These are phyloP conservation scores for Lithobates sylvaticus DNA, from an alignment of 2,797 vertebrate genomes.

Conservation along the genomic window DNA sequence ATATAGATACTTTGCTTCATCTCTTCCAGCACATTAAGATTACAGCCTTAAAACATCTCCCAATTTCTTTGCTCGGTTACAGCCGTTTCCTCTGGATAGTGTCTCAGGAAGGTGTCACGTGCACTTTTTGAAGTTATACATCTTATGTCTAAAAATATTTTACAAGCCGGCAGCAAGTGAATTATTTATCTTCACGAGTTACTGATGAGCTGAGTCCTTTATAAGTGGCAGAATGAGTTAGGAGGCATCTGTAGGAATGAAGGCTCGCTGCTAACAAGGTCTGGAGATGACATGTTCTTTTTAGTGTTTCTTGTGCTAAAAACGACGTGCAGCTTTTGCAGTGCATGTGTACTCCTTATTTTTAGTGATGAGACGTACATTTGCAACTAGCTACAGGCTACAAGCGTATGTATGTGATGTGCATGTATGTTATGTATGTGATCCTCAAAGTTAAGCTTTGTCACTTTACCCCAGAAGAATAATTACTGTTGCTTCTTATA, in stretches of 20 bases:
- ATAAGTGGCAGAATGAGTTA: conserved; percentile 57
- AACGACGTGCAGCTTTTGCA: conserved; percentile 5
- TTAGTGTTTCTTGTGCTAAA: conserved; percentile 11
- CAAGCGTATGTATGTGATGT: not conserved
- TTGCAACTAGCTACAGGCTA: conserved; percentile 7
- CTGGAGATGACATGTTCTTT: conserved; percentile 45
- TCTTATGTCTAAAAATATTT: conserved; percentile 61
- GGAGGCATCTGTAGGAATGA: conserved; percentile 44
- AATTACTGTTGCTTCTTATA: not conserved
- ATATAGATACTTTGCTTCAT: conserved; percentile 25
- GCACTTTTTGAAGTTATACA: conserved; percentile 60
- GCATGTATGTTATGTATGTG: no score
- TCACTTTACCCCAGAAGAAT: not conserved
- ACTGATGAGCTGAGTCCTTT: conserved; percentile 54
- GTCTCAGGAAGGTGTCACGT: conserved; percentile 48
- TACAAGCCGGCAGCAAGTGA: conserved; percentile 58
- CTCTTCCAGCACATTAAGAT: conserved; percentile 7
- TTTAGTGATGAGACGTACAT: conserved; percentile 5
- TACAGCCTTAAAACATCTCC: conserved; percentile 10
- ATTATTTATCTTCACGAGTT: conserved; percentile 59
- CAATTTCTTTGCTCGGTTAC: conserved; percentile 23
- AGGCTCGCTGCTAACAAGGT: conserved; percentile 52
- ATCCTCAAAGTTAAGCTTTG: no score
- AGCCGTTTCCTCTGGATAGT: conserved; percentile 24
- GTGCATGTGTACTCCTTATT: not conserved